Conservation (phyloP, 2,797 vertebrate species). For the Fistularia commersonii region DNA sequence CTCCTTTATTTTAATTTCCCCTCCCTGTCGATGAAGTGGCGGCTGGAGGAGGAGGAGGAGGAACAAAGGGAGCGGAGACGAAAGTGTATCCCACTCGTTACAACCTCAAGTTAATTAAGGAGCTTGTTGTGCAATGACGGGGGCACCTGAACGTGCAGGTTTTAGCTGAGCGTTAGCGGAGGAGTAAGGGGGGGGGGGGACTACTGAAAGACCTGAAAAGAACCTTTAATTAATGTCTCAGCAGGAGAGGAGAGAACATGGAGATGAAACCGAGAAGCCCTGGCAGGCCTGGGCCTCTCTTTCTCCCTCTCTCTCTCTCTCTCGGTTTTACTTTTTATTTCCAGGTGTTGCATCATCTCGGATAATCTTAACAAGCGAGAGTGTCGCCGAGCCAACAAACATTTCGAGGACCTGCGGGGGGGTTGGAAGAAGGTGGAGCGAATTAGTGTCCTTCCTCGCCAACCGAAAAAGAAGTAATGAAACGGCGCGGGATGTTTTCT, state of each 20-base stretch:
- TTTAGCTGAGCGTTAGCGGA: slow-evolving; percentile 49
- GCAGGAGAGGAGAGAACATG: slow-evolving; percentile 63
- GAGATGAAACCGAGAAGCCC: slow-evolving; percentile 57
- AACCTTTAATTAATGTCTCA: slow-evolving; percentile 78
- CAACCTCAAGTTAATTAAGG: slow-evolving; percentile 70
- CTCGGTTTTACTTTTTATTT: slow-evolving; percentile 67
- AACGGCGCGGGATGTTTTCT: too few species aligned
- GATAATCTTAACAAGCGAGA: slow-evolving; percentile 78
- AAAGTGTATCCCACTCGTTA: slow-evolving; percentile 60
- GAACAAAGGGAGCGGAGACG: slow-evolving; percentile 35
- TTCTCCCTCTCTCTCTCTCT: slow-evolving; percentile 51
- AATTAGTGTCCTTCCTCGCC: slow-evolving; percentile 71
- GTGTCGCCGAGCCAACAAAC: slow-evolving; percentile 79
- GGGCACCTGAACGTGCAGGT: slow-evolving; percentile 62
- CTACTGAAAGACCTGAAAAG: slow-evolving; percentile 63
- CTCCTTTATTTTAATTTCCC: slow-evolving; percentile 47
- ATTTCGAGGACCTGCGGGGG: slow-evolving; percentile 68
- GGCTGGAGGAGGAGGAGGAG: too few species aligned
- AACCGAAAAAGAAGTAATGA: slow-evolving; percentile 22
- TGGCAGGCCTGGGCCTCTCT: slow-evolving; percentile 58
- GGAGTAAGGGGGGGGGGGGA: slow-evolving; percentile 48
- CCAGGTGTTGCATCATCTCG: slow-evolving; percentile 76
- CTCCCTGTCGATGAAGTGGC: slow-evolving; percentile 13
- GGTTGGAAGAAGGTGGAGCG: too few species aligned
- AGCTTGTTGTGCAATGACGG: slow-evolving; percentile 61